These are phyloP conservation scores for Trachymyrmex septentrionalis DNA, from an alignment of 1,140 invertebrate genomes.

Conservation along the genomic window DNA sequence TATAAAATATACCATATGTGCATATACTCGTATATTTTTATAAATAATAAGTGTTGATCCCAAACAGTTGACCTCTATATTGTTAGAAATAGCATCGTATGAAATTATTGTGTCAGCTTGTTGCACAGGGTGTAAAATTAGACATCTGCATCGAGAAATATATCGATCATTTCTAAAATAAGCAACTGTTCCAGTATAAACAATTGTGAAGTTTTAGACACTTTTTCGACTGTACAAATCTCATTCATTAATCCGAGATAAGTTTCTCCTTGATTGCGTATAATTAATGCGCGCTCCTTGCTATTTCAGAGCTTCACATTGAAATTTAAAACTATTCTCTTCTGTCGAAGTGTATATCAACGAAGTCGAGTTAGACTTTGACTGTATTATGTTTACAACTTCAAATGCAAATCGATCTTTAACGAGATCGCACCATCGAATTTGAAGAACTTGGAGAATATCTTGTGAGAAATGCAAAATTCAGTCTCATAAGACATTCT, in stretches of 20 bases:
- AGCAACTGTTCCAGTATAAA: neutral
- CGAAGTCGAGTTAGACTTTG: conserved; percentile 30
- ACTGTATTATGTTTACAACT: conserved; percentile 44
- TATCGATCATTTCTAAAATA: conserved; percentile 25
- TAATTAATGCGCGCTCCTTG: conserved; percentile 49
- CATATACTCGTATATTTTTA: neutral
- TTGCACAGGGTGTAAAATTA: conserved; percentile 6
- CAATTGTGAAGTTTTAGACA: conserved; percentile 29
- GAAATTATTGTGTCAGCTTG: conserved; percentile 10
- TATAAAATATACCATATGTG: neutral
- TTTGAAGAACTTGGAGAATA: conserved; percentile 17
- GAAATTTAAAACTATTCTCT: conserved; percentile 40
- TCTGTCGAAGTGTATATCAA: conserved; percentile 49
- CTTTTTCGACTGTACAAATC: conserved; percentile 24
- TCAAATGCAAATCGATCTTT: conserved; percentile 50
- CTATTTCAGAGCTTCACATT: conserved; percentile 32
- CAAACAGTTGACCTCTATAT: conserved; percentile 29
- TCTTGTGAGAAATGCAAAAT: conserved; percentile 13
- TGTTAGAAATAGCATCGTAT: neutral
- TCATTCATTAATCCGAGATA: conserved; percentile 15
- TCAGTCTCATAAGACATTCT: neutral
- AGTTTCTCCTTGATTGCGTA: conserved; percentile 23
- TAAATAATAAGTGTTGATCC: conserved; percentile 61
- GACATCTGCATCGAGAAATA: conserved; percentile 1
- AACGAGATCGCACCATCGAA: conserved; percentile 26